Conservation (phyloP, 2,113 vertebrate species). For the Monopterus albus region DNA sequence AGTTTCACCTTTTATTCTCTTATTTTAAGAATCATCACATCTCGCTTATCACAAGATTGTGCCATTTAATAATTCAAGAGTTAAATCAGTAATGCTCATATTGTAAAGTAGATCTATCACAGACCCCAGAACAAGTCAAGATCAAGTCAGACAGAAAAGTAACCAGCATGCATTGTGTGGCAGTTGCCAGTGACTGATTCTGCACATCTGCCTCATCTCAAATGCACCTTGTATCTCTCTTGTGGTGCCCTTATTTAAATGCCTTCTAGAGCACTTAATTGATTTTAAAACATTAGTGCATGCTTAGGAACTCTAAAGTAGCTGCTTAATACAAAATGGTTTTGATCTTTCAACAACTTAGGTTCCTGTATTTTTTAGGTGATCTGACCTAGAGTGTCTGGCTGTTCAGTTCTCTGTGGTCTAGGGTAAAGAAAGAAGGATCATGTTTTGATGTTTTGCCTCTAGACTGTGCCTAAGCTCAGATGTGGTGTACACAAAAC, state of each 20-base stretch:
- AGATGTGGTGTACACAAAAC: background rate
- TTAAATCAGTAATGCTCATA: too few species aligned
- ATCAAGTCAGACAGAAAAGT: too few species aligned
- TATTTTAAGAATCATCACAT: too few species aligned
- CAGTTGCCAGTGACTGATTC: too few species aligned
- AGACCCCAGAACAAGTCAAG: too few species aligned
- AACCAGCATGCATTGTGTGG: too few species aligned
- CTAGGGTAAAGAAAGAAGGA: background rate
- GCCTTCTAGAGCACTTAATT: slow-evolving; percentile 1
- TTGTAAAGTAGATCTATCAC: too few species aligned
- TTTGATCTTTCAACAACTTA: slow-evolving; percentile 11
- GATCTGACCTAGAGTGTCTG: background rate
- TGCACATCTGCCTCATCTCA: too few species aligned
- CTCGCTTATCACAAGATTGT: too few species aligned
- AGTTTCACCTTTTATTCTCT: too few species aligned
- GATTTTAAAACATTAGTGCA: background rate
- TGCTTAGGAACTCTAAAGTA: background rate
- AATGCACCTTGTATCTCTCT: too few species aligned
- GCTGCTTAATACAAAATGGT: background rate
- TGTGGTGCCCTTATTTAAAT: background rate
- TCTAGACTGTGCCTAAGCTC: background rate
- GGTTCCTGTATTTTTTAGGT: slow-evolving; percentile 4
- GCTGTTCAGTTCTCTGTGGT: background rate
- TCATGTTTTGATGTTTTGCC: background rate
- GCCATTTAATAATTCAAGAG: too few species aligned